Evolutionary conservation across 1,140 invertebrate genomes (phyloP).

Genomic region (Gryllus bimaculatus): DNA sequence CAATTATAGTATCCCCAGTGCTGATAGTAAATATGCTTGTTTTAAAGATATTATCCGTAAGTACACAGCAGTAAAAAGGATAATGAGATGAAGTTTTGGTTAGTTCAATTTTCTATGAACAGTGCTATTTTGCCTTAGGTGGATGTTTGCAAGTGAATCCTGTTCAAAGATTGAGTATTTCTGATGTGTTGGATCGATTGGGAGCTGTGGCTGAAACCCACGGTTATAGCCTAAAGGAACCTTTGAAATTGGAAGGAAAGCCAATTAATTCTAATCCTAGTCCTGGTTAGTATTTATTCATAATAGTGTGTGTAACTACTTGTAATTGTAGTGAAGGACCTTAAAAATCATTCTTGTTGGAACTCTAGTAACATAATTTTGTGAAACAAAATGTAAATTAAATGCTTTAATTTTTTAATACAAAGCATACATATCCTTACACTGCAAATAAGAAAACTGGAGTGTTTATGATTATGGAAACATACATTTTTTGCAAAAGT

Average conservation of each 20-base stretch:
- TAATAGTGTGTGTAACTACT: neutral
- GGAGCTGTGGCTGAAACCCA: conserved; percentile 78
- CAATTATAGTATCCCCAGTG: conserved; percentile 78
- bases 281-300: conserved; percentile 7
- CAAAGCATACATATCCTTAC: too few species aligned
- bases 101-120: neutral
- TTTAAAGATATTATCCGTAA: conserved; percentile 87
- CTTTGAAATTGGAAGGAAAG: conserved; percentile 55
- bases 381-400: too few species aligned
- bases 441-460: too few species aligned
- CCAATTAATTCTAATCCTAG: conserved; percentile 37
- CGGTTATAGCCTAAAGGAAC: conserved; percentile 65
- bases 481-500: too few species aligned
- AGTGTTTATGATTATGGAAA: too few species aligned
- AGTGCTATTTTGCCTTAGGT: conserved; percentile 38
- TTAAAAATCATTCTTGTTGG: too few species aligned
- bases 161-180: conserved; percentile 60
- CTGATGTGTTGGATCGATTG: conserved; percentile 69
- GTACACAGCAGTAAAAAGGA: conserved; percentile 29
- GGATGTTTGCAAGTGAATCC: conserved; percentile 80
- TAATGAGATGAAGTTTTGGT: neutral
- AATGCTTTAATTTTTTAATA: too few species aligned
- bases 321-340: too few species aligned
- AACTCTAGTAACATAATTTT: too few species aligned
- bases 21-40: conserved; percentile 67